These are phyloP conservation scores for Microctenopoma lineatum DNA, from an alignment of 2,797 vertebrate genomes.

Conservation along the genomic window DNA sequence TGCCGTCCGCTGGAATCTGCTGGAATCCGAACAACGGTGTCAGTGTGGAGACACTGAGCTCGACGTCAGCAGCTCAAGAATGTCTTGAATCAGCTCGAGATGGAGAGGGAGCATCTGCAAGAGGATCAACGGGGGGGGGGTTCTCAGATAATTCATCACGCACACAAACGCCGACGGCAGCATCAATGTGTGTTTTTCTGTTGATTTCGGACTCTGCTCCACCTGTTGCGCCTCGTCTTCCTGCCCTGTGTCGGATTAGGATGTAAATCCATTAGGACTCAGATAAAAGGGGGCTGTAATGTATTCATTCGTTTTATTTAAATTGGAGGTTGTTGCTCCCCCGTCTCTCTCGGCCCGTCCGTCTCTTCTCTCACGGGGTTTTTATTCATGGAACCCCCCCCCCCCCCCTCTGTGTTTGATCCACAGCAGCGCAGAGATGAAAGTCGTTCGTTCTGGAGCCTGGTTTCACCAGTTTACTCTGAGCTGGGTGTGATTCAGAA, in stretches of 20 bases:
- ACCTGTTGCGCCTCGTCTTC: slow-evolving; percentile 21
- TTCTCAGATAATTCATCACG: not conserved
- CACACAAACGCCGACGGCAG: too few relatives aligned
- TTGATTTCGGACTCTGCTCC: slow-evolving; percentile 9
- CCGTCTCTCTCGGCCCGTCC: slow-evolving; percentile 19
- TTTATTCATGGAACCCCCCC: slow-evolving; percentile 46
- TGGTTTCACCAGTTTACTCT: not conserved
- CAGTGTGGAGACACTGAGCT: slow-evolving; percentile 30
- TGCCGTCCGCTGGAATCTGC: slow-evolving; percentile 11
- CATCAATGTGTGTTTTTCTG: not conserved
- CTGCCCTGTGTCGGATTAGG: slow-evolving; percentile 49
- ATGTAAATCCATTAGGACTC: slow-evolving; percentile 67
- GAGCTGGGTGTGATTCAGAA: slow-evolving; percentile 1
- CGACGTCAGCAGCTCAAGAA: slow-evolving; percentile 48
- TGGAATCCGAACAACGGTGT: slow-evolving; percentile 36
- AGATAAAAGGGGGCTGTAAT: slow-evolving; percentile 76
- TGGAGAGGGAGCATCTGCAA: slow-evolving; percentile 27
- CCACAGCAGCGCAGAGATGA: slow-evolving; percentile 20
- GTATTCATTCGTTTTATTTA: slow-evolving; percentile 82
- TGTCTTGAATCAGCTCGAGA: slow-evolving; percentile 49
- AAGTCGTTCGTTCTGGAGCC: slow-evolving; percentile 30
- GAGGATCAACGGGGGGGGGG: not conserved
- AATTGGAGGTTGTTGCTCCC: slow-evolving; percentile 46
- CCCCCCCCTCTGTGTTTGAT: slow-evolving; percentile 44
- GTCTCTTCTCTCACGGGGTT: slow-evolving; percentile 31